Conservation (phyloP, 1,140 invertebrate species). For the Pemphigus obesinymphae region DNA sequence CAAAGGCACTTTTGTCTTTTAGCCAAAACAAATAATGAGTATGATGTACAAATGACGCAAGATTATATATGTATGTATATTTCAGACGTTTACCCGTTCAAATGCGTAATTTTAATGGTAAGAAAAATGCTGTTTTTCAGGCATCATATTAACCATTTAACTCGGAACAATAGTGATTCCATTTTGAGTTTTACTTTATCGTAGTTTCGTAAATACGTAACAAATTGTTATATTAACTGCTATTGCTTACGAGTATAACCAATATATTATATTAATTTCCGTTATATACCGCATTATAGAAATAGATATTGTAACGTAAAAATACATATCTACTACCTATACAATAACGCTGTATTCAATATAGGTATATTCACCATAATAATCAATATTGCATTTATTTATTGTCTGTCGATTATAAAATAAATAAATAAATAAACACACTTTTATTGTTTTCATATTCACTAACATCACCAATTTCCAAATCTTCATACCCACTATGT, state of each 20-base stretch:
- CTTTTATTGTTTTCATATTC: neutral
- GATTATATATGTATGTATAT: slow-evolving; percentile 41
- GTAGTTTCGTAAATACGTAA: neutral
- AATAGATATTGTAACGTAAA: too few species aligned
- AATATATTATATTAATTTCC: too few species aligned
- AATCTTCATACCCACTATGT: neutral
- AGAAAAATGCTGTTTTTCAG: slow-evolving; percentile 14
- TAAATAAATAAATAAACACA: too few species aligned
- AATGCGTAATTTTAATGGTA: slow-evolving; percentile 40
- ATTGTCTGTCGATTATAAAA: too few species aligned
- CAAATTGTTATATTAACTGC: neutral
- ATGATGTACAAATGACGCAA: slow-evolving; percentile 38
- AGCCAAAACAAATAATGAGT: slow-evolving; percentile 32
- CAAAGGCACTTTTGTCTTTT: slow-evolving; percentile 39
- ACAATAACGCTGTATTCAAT: too few species aligned
- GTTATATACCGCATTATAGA: too few species aligned
- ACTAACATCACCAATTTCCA: too few species aligned
- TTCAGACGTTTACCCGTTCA: slow-evolving; percentile 42
- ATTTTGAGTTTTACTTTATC: neutral
- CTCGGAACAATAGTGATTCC: neutral
- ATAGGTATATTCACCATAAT: too few species aligned
- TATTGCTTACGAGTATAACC: too few species aligned
- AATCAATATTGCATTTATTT: too few species aligned
- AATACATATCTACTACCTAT: too few species aligned
- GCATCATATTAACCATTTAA: neutral